Conservation (phyloP, 2,113 vertebrate genomes). For the Struthio camelus region DNA sequence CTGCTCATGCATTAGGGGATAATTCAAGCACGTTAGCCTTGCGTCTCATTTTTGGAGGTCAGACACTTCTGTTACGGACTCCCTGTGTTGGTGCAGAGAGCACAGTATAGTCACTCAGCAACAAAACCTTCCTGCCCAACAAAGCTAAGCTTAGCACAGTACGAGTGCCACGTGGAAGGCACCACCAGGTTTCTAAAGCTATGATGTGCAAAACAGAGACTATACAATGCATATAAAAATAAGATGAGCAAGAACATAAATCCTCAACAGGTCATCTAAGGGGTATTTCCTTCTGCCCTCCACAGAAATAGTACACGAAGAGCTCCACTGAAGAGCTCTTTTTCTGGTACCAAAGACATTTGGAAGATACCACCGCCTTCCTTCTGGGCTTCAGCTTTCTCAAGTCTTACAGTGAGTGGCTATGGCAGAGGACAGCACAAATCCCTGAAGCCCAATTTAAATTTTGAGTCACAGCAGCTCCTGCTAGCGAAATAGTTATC, state of each 20-base stretch:
- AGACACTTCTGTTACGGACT: neutral
- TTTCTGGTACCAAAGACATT: neutral
- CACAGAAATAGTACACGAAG: rapidly evolving
- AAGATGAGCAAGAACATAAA: neutral
- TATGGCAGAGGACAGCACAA: neutral
- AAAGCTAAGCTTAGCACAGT: neutral
- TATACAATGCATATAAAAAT: neutral
- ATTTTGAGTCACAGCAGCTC: neutral
- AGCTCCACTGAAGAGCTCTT: neutral
- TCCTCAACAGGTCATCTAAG: neutral
- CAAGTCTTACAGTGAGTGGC: neutral
- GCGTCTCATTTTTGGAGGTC: neutral
- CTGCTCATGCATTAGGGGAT: neutral
- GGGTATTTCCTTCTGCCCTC: neutral
- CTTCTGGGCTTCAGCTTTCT: neutral
- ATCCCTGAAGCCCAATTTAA: neutral
- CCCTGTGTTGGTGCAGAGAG: neutral
- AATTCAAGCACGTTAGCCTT: neutral
- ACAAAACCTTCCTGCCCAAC: neutral
- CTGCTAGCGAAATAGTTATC: neutral
- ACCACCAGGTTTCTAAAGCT: neutral
- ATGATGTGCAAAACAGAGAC: neutral
- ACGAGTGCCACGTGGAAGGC: neutral
- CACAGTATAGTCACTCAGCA: neutral
- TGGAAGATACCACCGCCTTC: neutral